Percentiles rank a stretch among this genome's conserved stretches.
Conservation (phyloP, 2,797 vertebrate genomes). For the Falco berigora region DNA sequence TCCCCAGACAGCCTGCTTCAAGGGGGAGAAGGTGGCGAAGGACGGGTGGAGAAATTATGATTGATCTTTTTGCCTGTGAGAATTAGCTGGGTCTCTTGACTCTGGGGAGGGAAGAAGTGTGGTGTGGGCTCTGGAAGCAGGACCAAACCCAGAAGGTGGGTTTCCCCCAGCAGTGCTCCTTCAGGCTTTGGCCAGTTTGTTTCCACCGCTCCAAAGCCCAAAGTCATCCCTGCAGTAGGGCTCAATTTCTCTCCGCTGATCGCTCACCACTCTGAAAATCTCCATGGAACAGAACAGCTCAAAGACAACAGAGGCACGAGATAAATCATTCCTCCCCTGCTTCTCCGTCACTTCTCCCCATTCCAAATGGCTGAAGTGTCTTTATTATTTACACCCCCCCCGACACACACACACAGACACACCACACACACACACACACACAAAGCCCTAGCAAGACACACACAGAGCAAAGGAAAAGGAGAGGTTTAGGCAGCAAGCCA, state of each 20-base stretch:
- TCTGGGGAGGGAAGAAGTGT: background rate
- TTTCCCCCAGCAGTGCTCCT: background rate
- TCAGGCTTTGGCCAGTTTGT: background rate
- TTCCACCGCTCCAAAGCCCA: background rate
- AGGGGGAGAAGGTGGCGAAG: background rate
- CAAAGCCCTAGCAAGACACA: slow-evolving; percentile 16
- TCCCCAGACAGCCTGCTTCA: background rate
- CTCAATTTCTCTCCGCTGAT: background rate
- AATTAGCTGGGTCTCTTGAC: background rate
- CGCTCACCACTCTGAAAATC: background rate
- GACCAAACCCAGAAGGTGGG: background rate
- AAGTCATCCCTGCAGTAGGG: background rate
- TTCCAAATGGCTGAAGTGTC: slow-evolving; percentile 3
- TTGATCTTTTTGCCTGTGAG: background rate
- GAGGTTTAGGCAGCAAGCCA: slow-evolving; percentile 63
- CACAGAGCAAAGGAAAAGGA: slow-evolving; percentile 70
- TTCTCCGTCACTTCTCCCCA: background rate
- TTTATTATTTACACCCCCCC: background rate
- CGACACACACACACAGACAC: too few species aligned
- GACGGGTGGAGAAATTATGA: background rate
- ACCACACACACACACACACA: background rate
- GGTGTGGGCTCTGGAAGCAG: background rate
- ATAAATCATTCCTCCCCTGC: slow-evolving; percentile 70
- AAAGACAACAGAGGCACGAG: slow-evolving; percentile 68
- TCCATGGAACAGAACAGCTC: slow-evolving; percentile 42